Evolutionary conservation across 2,797 vertebrate genomes (phyloP).

Genomic region (Gouania willdenowi): DNA sequence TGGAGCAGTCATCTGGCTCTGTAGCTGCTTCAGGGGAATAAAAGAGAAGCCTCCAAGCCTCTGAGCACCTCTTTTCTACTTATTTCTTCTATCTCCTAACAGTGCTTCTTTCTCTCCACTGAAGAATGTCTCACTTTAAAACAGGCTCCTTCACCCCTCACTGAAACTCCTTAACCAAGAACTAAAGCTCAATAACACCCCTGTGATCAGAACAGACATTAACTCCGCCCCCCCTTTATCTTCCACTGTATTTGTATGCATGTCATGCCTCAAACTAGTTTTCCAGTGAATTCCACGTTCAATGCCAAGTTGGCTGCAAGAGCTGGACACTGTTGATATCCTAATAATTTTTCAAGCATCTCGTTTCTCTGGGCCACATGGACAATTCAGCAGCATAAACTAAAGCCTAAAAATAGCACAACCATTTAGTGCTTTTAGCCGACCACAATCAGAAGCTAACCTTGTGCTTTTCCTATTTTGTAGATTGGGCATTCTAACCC

Average conservation of each 20-base stretch:
- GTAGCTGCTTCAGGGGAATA: constrained; percentile 13
- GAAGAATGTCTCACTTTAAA: neutral
- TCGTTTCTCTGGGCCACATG: neutral
- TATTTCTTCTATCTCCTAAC: neutral
- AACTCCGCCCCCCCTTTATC: neutral
- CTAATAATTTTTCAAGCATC: too few relatives aligned
- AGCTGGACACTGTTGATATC: too few relatives aligned
- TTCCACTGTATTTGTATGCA: neutral
- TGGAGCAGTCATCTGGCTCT: constrained; percentile 2
- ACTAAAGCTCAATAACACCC: constrained; percentile 3
- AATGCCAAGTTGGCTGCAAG: neutral
- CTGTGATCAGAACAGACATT: constrained; percentile 4
- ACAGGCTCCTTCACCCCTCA: neutral
- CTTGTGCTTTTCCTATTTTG: constrained; percentile 6
- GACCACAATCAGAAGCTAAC: constrained; percentile 17
- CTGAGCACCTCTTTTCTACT: constrained; percentile 3
- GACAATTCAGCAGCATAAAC: constrained; percentile 1
- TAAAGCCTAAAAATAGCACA: constrained; percentile 5
- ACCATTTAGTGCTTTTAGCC: constrained; percentile 2
- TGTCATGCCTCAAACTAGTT: neutral
- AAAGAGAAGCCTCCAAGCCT: neutral
- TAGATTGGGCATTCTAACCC: neutral
- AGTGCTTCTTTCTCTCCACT: constrained; percentile 10
- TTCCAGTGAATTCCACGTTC: neutral
- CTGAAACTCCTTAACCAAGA: neutral